Percentiles rank a stretch among this genome's conserved stretches.
Conservation (phyloP, 2,797 vertebrate species). For the Alauda arvensis region DNA sequence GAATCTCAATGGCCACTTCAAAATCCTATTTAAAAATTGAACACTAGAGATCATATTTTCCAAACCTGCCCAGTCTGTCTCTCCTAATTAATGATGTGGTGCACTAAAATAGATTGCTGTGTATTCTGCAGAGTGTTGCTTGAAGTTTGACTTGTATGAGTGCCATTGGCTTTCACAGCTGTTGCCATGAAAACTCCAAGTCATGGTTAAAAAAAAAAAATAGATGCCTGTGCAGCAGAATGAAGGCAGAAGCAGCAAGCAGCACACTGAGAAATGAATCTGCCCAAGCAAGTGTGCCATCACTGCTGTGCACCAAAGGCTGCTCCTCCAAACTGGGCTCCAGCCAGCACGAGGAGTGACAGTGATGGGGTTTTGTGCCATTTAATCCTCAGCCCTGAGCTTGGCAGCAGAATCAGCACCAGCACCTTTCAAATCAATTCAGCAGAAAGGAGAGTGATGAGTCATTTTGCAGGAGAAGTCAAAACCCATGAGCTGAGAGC, state of each 20-base stretch:
- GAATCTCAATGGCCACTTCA: conserved; percentile 8
- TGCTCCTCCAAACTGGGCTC: not conserved
- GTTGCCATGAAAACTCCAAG: conserved; percentile 46
- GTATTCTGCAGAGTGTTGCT: conserved; percentile 42
- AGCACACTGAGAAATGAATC: not conserved
- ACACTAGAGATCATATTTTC: conserved; percentile 37
- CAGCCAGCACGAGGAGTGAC: not conserved
- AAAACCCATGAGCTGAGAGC: not conserved
- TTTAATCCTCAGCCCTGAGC: not conserved
- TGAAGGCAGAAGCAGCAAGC: not conserved
- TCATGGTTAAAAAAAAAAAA: not conserved
- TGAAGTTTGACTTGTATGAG: conserved; percentile 46
- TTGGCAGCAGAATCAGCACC: not conserved
- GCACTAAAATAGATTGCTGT: conserved; percentile 31
- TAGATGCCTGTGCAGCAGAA: not conserved
- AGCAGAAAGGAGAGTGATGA: not conserved
- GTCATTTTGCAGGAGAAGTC: not conserved
- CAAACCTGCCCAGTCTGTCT: conserved; percentile 39
- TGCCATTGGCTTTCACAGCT: conserved; percentile 28
- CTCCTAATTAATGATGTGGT: conserved; percentile 47
- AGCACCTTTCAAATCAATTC: not conserved
- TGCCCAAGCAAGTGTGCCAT: not conserved
- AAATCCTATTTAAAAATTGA: conserved; percentile 25
- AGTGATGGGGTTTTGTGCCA: not conserved
- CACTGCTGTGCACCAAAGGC: not conserved